phyloP scores from a whole-genome alignment of 2,113 vertebrate species.

The Spheniscus mendiculus region DNA sequence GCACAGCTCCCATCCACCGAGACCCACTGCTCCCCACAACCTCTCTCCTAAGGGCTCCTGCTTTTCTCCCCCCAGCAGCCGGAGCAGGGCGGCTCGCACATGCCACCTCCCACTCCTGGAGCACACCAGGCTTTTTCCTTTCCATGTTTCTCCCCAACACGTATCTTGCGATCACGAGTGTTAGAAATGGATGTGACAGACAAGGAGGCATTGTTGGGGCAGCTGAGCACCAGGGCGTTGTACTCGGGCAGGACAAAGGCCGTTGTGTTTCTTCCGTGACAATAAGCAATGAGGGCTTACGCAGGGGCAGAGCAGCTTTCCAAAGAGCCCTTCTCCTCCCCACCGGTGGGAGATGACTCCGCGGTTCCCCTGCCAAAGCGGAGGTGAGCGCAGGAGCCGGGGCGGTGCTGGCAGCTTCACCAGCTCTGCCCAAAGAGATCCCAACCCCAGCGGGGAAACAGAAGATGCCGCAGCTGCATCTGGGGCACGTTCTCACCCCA shows the following conservation, averaged over 20 bases:
- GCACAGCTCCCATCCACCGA: accelerated
- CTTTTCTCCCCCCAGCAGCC: background rate
- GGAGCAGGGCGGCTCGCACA: background rate
- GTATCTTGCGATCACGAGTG: background rate
- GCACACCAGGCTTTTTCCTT: background rate
- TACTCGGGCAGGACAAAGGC: conserved; percentile 65
- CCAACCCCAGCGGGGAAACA: background rate
- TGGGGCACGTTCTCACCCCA: background rate
- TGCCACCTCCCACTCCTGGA: background rate
- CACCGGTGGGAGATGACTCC: accelerated
- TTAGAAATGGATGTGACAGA: background rate
- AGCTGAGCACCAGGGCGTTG: background rate
- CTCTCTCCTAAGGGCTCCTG: background rate
- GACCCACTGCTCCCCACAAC: accelerated
- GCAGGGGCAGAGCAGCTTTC: background rate
- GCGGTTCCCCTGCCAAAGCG: accelerated
- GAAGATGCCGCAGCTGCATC: accelerated
- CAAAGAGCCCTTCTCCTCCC: background rate
- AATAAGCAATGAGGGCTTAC: background rate
- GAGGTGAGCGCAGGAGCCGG: background rate
- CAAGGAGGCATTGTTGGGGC: conserved; percentile 44
- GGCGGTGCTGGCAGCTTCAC: background rate
- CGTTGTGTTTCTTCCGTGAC: conserved; percentile 50
- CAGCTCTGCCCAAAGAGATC: background rate
- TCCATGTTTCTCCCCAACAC: background rate